phyloP scores from a whole-genome alignment of 2,888 invertebrate species.

The Isoperla grammatica region DNA sequence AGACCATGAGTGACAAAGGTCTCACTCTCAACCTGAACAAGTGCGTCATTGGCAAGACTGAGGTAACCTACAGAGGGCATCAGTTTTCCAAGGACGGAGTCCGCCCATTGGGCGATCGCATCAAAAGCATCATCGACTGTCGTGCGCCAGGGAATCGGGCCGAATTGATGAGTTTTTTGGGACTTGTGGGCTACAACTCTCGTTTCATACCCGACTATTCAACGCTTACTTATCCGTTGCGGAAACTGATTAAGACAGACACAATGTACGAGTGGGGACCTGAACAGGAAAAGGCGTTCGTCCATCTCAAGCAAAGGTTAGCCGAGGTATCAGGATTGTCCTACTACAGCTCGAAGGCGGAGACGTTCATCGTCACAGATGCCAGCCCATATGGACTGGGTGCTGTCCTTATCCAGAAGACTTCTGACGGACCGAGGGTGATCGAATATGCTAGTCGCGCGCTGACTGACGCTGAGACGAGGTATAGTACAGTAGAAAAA shows the following conservation, averaged over 20 bases:
- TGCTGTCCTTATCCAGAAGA: conserved; percentile 36
- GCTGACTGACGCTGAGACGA: conserved; percentile 39
- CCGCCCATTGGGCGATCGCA: conserved; percentile 27
- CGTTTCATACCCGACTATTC: no score
- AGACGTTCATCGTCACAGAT: conserved; percentile 27
- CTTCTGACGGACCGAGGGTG: conserved; percentile 34
- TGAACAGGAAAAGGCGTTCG: no score
- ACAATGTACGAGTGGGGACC: no score
- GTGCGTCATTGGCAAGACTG: not conserved
- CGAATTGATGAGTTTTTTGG: no score
- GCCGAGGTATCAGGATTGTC: not conserved
- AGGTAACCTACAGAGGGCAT: not conserved
- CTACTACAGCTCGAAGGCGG: not conserved
- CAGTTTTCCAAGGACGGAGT: not conserved
- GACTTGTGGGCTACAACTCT: no score
- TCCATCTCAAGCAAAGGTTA: no score
- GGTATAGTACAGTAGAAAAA: conserved; percentile 36
- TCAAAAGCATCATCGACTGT: conserved; percentile 29
- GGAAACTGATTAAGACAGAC: no score
- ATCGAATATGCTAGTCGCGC: conserved; percentile 41
- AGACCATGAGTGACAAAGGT: not conserved
- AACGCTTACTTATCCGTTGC: not conserved
- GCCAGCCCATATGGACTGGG: conserved; percentile 23
- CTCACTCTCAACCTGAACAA: not conserved
- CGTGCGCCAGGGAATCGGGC: no score